Base-by-base conservation (phyloP, 2,113 vertebrate species). In the Manacus vitellinus region DNA sequence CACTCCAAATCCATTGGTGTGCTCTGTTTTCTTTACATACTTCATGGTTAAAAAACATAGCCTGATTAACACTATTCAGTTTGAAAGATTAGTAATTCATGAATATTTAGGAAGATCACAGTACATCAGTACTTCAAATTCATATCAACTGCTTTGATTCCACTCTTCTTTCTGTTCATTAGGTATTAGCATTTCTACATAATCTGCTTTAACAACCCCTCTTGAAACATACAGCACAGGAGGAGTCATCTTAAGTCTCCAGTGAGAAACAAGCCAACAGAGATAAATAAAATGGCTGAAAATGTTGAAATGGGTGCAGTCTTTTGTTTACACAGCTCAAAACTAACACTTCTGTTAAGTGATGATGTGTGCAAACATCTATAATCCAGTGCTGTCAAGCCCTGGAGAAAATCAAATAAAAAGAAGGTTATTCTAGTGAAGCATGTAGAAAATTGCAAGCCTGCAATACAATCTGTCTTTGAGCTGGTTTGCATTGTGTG, bases 331-430 rank as follows among this genome's bases (percentile, higher is more conserved):
- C 54, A 63, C 33, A 71, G 66, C 91, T 79, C 71, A 55, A 63
- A 92, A 82, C 74, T 63, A 93, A 89, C 52, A 58, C 81, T 96
- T 96, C 37, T 80, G 85, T 78, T 61, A 63, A 76, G 86, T 73
- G 86, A 85, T 88, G 94, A 85, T 12, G 43, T 95, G 31, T 95
- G 95, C 72, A 95, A 95, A 96, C 47, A 17, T 77, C 62, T 76
- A 30, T 86, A 93, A 96, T 92, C 80, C 46, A 59, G 31, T 70
- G 74, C 72, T 79, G 75, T 77, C 91, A 93, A 96, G 30, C 91
- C 88, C 54, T 37, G 44, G 46, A 95, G 90, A 71, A 92, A 94
- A 89, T 70, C 70, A 79, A 70, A 92, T 88, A 86, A 90, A 94
- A 88, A 86, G 12, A 31, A 30, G 43, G 52, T 85, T 85, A 39